A percentile compares a stretch with the other conserved stretches of the same genome.
Conservation (phyloP, 2,888 invertebrate species). For the Ariolimax columbianus region DNA sequence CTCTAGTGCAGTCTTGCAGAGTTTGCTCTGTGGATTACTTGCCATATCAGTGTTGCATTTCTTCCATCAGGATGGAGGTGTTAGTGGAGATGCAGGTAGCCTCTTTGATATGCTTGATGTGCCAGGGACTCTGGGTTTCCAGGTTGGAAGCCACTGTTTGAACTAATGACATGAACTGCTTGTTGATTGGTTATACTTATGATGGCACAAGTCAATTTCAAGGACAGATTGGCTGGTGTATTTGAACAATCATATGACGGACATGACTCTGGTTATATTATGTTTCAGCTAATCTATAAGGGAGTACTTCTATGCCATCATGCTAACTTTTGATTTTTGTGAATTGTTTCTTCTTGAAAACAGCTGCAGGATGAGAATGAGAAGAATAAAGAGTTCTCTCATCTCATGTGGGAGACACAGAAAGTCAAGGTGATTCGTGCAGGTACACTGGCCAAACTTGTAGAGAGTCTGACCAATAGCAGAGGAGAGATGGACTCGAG, state of each 20-base stretch:
- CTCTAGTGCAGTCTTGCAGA: too few species aligned
- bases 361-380: slow-evolving; percentile 71
- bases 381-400: slow-evolving; percentile 78
- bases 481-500: slow-evolving; percentile 97
- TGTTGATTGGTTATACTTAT: background rate
- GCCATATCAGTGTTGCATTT: too few species aligned
- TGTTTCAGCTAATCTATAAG: too few species aligned
- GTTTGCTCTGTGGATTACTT: too few species aligned
- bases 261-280: too few species aligned
- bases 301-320: too few species aligned
- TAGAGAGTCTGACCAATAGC: slow-evolving; percentile 95
- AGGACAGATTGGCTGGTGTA: background rate
- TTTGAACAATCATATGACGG: background rate
- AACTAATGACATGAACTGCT: background rate
- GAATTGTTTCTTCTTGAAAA: slow-evolving; percentile 38
- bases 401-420: slow-evolving; percentile 91
- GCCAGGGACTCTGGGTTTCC: too few species aligned
- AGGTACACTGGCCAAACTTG: slow-evolving; percentile 93
- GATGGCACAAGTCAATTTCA: background rate
- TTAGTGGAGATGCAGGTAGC: too few species aligned
- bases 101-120: too few species aligned
- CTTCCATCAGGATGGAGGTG: too few species aligned
- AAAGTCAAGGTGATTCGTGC: slow-evolving; percentile 86
- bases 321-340: slow-evolving; percentile 17
- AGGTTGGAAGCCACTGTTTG: background rate